Base-by-base conservation (phyloP, 1,140 invertebrate genomes). In the Drosophila kohkoa region DNA sequence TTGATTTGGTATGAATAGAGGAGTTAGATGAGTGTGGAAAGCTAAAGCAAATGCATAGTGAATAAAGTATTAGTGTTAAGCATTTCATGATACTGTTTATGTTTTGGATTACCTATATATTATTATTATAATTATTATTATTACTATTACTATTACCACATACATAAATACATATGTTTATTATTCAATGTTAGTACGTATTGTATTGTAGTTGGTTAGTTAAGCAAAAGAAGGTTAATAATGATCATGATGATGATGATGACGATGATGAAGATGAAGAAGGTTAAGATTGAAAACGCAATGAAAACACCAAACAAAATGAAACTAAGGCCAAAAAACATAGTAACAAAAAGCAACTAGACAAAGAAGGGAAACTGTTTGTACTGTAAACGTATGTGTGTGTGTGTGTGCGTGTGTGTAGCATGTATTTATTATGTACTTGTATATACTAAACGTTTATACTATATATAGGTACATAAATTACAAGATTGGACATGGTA, bases 221-320 rank as follows among this genome's bases (percentile, higher is more conserved):
- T 71, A 68, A 66, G 64, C 20, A 51, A 49, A 20, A 32, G 74
- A 52, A 45, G 58, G 55, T 58, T 46, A 46, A 49, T 25, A 11
- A 25, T 43, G 48, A 49, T 20, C 20, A 20, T 8, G 28, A 60
- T 54, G n/a, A 25, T 16, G 30, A 60, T 35, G n/a, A 25, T n/a
- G 7, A 70, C 28, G 41, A n/a, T n/a, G n/a, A n/a, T n/a, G n/a
- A n/a, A n/a, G n/a, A 67, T 49, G 32, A 43, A 4, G 30, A 28
- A 25, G 67, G 66, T 82, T 79, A 83, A 83, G 81, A 83, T 80
- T 83, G 81, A 83, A 66, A 80, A 83, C 48, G 81, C 68, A 83
- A 83, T 83, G 81, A 77, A 83, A 83, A 83, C 81, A 83, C 81
- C 81, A 83, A 82, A 79, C 52, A 72, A 70, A 54, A 77, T 48